Base-by-base conservation (phyloP, 2,888 invertebrate species). In the Anagyrus pseudococci region DNA sequence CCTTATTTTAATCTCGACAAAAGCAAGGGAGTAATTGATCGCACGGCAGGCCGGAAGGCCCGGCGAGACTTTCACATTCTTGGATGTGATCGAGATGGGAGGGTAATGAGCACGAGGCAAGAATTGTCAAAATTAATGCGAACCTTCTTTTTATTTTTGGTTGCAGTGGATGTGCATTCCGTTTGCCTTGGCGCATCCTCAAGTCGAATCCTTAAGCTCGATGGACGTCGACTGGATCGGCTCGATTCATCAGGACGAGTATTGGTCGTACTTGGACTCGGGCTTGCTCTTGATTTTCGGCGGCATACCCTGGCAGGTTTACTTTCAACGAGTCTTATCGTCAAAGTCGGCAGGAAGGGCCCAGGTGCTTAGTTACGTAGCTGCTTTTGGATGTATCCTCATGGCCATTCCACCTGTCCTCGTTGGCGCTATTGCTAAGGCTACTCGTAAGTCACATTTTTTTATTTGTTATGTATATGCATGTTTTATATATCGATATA, bases 321-420 rank as follows among this genome's bases (percentile, higher is more conserved):
- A 98, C 81, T 98, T 98, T 83, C 98, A 99, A 85, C 87, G 98
- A 44, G 98, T 99, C 55, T 84, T 99, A 73, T 98, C 98, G 66
- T 95, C 97, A 76, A 96, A 95, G 85, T 93, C 96, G 0, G 97
- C 98, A 0, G 89, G 89, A 7, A 88, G 96, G 58, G 98, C 98
- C 44, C 96, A 98, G 83, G 81, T 96, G 57, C 84, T 99, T 71
- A 98, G 97, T 25, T 99, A 94, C 82, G 94, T 98, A 54, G 98
- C 98, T 1, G 98, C 98, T 7, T 83, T 92, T 67, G 98, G 98
- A 20, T 98, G 98, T 83, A 89, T 98, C 74, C 83, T 98, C 75
- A 97, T 98, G 96, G 97, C 98, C 50, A 91, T 98, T 72, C 98
- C 98, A 37, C 95, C 98, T 2, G 94, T 98, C 61, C 86, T 98